Evolutionary conservation across 1,140 invertebrate genomes (phyloP).

Genomic region (Anagrus nilaparvatae): DNA sequence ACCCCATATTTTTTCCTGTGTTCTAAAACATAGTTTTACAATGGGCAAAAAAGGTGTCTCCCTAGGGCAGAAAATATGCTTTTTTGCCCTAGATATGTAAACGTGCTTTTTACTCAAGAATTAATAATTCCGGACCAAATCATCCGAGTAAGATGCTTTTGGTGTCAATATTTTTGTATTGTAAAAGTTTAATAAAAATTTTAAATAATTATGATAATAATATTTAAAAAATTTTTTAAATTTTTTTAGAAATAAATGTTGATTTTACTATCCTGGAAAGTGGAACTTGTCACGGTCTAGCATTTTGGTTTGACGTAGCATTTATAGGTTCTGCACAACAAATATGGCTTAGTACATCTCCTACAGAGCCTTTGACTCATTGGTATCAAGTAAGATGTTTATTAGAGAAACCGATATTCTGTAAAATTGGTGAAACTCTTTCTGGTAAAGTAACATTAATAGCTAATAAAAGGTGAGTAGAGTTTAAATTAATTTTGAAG

Average conservation of each 20-base stretch:
- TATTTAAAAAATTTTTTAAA: no score
- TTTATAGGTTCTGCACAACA: constrained; percentile 86
- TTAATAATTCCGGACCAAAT: no score
- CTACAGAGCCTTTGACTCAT: constrained; percentile 96
- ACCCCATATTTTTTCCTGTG: no score
- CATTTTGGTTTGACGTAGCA: constrained; percentile 99
- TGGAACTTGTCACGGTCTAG: constrained; percentile 92
- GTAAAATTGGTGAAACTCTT: constrained; percentile 86
- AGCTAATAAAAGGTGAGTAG: constrained; percentile 79
- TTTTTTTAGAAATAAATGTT: constrained; percentile 72
- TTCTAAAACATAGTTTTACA: no score
- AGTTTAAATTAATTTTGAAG: background rate
- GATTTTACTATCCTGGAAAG: constrained; percentile 88
- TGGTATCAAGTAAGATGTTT: constrained; percentile 99
- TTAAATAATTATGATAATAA: no score
- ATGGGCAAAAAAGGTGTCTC: no score
- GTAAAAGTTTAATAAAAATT: no score
- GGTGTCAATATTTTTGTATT: no score
- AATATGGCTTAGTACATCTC: constrained; percentile 96
- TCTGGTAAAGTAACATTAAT: constrained; percentile 79
- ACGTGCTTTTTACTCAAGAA: no score
- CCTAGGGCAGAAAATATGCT: no score
- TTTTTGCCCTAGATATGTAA: no score
- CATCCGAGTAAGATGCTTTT: no score
- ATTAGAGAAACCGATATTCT: constrained; percentile 86